phyloP scores from a whole-genome alignment of 2,888 invertebrate genomes.

The Troglohyphantes excavatus region DNA sequence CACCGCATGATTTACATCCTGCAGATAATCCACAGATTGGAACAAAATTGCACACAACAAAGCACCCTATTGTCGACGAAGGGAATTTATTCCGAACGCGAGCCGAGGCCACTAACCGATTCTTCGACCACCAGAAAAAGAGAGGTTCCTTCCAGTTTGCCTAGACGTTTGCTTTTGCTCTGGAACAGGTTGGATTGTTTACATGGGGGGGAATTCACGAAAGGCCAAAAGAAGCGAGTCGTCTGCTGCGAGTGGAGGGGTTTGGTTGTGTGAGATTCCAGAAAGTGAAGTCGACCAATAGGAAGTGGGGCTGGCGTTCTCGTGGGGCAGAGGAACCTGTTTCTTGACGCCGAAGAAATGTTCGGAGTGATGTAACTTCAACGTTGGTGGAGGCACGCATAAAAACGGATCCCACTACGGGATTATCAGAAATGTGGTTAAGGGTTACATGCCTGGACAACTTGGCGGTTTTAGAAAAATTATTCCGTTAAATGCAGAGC shows the following conservation, averaged over 20 bases:
- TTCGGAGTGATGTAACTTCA: constrained; percentile 17
- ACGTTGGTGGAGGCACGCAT: too few species aligned
- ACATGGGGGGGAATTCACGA: constrained; percentile 53
- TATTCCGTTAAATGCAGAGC: too few species aligned
- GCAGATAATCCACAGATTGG: constrained; percentile 26
- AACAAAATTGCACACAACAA: constrained; percentile 23
- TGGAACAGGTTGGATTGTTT: constrained; percentile 66
- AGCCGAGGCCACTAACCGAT: not conserved
- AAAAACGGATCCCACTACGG: too few species aligned
- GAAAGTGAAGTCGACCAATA: constrained; percentile 65
- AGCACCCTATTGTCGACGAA: not conserved
- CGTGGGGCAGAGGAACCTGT: constrained; percentile 40
- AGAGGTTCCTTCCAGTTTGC: not conserved
- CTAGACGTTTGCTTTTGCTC: constrained; percentile 6
- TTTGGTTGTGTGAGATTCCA: constrained; percentile 43
- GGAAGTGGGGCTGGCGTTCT: constrained; percentile 19
- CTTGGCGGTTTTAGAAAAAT: not conserved
- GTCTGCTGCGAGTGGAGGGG: constrained; percentile 34
- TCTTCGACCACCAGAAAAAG: not conserved
- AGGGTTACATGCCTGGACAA: not conserved
- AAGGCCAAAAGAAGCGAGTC: constrained; percentile 26
- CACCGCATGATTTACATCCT: not conserved
- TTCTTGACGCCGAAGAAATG: constrained; percentile 25
- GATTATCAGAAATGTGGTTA: too few species aligned
- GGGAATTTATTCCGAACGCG: constrained; percentile 3